Evolutionary conservation across 2,888 invertebrate species (phyloP).

Genomic region (Sinelater perroti): DNA sequence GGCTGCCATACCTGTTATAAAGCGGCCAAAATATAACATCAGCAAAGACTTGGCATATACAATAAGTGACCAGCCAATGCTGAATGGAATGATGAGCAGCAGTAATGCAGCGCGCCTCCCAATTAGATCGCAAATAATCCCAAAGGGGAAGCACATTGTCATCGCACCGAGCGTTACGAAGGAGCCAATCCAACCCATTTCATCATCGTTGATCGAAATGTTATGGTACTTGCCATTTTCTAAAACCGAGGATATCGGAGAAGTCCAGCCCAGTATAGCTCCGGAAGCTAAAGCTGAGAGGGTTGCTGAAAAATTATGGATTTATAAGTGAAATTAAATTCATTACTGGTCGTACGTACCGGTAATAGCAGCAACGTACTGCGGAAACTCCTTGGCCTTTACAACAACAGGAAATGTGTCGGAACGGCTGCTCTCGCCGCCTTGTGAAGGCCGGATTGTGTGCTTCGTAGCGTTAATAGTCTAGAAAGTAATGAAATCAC

Average conservation of each 20-base stretch:
- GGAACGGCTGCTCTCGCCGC: slow-evolving; percentile 16
- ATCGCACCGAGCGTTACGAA: slow-evolving; percentile 78
- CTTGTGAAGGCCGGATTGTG: too few relatives aligned
- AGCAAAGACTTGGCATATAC: slow-evolving; percentile 71
- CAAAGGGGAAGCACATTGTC: slow-evolving; percentile 76
- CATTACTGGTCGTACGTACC: slow-evolving; percentile 61
- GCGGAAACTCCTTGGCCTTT: slow-evolving; percentile 63
- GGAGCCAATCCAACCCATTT: slow-evolving; percentile 80
- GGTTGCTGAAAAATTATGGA: slow-evolving; percentile 66
- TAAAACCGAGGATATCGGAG: slow-evolving; percentile 70
- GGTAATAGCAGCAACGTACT: slow-evolving; percentile 72
- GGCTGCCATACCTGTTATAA: slow-evolving; percentile 77
- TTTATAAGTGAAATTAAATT: neutral
- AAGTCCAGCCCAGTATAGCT: slow-evolving; percentile 80
- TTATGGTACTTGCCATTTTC: slow-evolving; percentile 61
- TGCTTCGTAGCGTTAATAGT: neutral
- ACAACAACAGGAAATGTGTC: neutral
- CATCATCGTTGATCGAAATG: slow-evolving; percentile 62
- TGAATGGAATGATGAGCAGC: slow-evolving; percentile 71
- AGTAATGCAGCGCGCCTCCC: slow-evolving; percentile 78
- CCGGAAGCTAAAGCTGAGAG: slow-evolving; percentile 82
- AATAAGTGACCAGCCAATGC: slow-evolving; percentile 77
- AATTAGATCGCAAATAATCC: slow-evolving; percentile 70
- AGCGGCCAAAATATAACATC: slow-evolving; percentile 73
- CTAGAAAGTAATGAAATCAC: neutral